Evolutionary conservation across 2,113 vertebrate genomes (phyloP).

Genomic region (Engystomops pustulosus): DNA sequence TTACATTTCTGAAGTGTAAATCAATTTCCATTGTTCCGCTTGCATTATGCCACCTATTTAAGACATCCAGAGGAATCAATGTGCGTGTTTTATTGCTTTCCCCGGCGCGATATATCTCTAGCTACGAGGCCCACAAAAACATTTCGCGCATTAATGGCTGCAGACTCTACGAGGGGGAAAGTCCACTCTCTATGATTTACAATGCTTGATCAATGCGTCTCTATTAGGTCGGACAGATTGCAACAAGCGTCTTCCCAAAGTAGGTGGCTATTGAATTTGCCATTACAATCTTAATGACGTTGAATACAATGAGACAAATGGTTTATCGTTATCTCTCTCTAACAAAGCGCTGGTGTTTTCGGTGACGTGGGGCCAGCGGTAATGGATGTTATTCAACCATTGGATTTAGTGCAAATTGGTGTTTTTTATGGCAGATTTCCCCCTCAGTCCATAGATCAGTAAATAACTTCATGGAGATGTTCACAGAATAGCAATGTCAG

Average conservation of each 20-base stretch:
- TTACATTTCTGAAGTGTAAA: slow-evolving; percentile 29
- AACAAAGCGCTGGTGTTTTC: slow-evolving; percentile 20
- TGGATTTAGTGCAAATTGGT: neutral
- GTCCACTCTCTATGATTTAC: slow-evolving; percentile 63
- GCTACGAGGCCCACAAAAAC: slow-evolving; percentile 48
- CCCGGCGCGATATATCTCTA: slow-evolving; percentile 55
- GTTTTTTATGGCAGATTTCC: neutral
- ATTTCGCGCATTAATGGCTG: slow-evolving; percentile 53
- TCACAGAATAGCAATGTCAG: too few species aligned
- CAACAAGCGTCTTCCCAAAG: slow-evolving; percentile 52
- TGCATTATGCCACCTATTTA: slow-evolving; percentile 49
- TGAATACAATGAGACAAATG: slow-evolving; percentile 38
- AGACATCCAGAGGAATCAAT: slow-evolving; percentile 49
- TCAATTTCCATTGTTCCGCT: slow-evolving; percentile 41
- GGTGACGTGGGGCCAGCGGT: neutral
- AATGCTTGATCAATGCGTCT: slow-evolving; percentile 49
- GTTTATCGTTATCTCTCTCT: slow-evolving; percentile 34
- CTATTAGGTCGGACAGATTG: slow-evolving; percentile 54
- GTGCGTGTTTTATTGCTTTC: slow-evolving; percentile 56
- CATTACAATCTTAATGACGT: slow-evolving; percentile 50
- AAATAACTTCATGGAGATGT: neutral
- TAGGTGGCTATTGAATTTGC: slow-evolving; percentile 58
- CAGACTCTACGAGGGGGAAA: slow-evolving; percentile 55
- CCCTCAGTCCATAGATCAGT: neutral
- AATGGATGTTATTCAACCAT: neutral